phyloP scores from a whole-genome alignment of 2,888 invertebrate genomes.

The Papilio demoleus region DNA sequence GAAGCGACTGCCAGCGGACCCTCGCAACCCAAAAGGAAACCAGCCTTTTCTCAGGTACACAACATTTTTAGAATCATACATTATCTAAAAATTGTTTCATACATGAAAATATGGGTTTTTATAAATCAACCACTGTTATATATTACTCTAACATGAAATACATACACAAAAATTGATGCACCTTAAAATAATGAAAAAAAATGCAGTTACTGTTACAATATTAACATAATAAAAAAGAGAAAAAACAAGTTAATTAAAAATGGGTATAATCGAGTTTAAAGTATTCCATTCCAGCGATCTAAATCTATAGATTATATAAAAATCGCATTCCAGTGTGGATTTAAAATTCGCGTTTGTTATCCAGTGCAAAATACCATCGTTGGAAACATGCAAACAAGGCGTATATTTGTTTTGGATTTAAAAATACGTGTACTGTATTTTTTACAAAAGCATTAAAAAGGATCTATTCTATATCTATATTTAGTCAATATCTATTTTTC shows the following conservation, averaged over 20 bases:
- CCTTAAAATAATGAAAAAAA: background rate
- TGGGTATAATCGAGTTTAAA: too few relatives aligned
- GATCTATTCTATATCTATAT: too few relatives aligned
- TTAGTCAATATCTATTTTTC: too few relatives aligned
- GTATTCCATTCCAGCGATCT: too few relatives aligned
- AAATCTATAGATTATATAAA: too few relatives aligned
- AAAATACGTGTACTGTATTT: too few relatives aligned
- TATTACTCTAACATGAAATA: background rate
- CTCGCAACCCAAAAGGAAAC: constrained; percentile 22
- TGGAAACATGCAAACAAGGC: too few relatives aligned
- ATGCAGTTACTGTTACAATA: background rate
- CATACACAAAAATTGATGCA: background rate
- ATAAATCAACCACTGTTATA: background rate
- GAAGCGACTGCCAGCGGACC: constrained; percentile 32
- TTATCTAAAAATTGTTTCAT: constrained; percentile 4
- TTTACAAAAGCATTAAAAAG: too few relatives aligned
- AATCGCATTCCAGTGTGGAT: too few relatives aligned
- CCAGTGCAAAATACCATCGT: too few relatives aligned
- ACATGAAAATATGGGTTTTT: constrained; percentile 9
- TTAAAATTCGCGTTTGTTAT: too few relatives aligned
- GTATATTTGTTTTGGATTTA: too few relatives aligned
- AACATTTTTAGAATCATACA: constrained; percentile 2
- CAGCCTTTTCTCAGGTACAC: constrained; percentile 32
- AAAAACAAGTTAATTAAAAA: background rate
- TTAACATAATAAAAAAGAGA: background rate